These are phyloP conservation scores for Scopus umbretta DNA, from an alignment of 2,113 vertebrate species.

Conservation along the genomic window DNA sequence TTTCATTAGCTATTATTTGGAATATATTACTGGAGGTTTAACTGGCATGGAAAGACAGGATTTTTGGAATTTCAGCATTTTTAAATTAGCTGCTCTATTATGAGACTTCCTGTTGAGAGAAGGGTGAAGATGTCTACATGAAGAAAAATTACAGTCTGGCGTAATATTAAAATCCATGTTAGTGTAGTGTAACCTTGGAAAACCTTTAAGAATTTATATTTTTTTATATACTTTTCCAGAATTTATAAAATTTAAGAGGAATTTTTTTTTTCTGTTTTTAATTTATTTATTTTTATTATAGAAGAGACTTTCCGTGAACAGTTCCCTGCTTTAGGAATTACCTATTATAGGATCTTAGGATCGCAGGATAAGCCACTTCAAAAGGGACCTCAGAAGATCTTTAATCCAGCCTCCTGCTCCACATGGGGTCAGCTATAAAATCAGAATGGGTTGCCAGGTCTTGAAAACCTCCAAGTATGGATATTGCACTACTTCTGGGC, in stretches of 20 bases:
- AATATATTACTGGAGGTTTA: neutral
- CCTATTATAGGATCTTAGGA: neutral
- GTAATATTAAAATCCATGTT: neutral
- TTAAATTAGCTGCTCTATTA: neutral
- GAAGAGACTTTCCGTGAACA: neutral
- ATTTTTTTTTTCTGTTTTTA: neutral
- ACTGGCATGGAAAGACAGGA: neutral
- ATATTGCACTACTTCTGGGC: neutral
- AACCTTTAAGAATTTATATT: neutral
- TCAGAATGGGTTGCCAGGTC: neutral
- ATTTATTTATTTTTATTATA: neutral
- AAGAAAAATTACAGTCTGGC: neutral
- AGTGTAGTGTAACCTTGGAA: neutral
- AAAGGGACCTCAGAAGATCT: neutral
- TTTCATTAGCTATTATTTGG: neutral
- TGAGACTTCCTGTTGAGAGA: neutral
- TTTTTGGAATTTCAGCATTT: neutral
- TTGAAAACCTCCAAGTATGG: neutral
- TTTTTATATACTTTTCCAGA: neutral
- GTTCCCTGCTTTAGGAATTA: neutral
- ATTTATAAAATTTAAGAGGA: constrained; percentile 6
- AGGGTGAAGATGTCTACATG: neutral
- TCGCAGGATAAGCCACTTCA: neutral
- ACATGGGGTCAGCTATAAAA: neutral
- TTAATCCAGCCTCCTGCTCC: neutral